Evolutionary conservation across 2,888 invertebrate genomes (phyloP), one percentile per base, ranked within the genome.

Genomic region (Panopea generosa): DNA sequence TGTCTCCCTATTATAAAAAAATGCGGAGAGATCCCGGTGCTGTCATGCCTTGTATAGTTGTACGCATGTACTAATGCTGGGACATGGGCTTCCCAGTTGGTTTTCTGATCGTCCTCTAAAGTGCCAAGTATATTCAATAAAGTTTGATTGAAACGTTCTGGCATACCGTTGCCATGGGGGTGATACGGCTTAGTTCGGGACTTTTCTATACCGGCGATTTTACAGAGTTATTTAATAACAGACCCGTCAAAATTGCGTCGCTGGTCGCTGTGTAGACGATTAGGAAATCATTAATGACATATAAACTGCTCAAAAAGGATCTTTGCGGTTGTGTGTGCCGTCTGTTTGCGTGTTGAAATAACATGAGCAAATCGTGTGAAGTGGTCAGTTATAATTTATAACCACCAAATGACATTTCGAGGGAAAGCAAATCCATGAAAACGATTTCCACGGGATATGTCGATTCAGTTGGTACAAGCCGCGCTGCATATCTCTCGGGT

Each of bases 141-240:
- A 2, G 73, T 77, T 2, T 59, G 53, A 29, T 74, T 74, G 33
- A 70, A 77, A n/a, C n/a, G n/a, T n/a, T n/a, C 74, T 14, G 57
- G 52, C 55, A 67, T 56, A 2, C 77, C 81, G 65, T 77, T 77
- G 1, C 81, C 77, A 43, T 63, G 57, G 6, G 81, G 77, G 47
- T 78, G 78, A 24, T 73, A 78, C 27, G 62, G 70, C 24, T 69
- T 74, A 1, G 69, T 74, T 14, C 78, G 18, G 14, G 62, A 57
- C 38, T 76, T 71, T 16, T 60, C 40, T 18, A 72, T 70, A 11
- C 68, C 65, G 11, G 47, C 38, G 11, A 73, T 3, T 16, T 55
- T 47, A 18, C 68, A 69, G 2, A 77, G 47, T 45, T 73, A 68
- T 2, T 60, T 50, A 26, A 77, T 61, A 24, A 77, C 27, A 1